Conservation (phyloP, 37 sponge, comb jelly and placozoan species). For the Chondrosia reniformis region DNA sequence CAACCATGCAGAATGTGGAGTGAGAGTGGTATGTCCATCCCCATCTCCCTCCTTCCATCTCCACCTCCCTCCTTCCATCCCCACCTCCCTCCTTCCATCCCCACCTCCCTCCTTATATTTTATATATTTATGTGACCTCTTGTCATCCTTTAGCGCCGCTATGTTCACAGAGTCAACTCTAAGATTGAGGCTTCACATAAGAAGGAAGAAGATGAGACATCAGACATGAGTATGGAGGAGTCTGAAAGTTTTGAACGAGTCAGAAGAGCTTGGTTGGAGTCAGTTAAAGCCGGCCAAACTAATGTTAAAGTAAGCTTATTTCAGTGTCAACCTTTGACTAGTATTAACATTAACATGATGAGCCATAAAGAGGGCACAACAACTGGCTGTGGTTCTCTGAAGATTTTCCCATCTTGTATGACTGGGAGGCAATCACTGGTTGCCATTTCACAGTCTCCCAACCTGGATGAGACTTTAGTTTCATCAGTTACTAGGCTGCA, state of each 20-base stretch:
- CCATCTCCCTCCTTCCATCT: not conserved
- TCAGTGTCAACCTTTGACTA: too few species aligned
- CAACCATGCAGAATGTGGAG: conserved; percentile 41
- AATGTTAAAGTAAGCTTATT: not conserved
- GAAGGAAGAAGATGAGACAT: not conserved
- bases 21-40: conserved; percentile 51
- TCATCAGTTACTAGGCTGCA: too few species aligned
- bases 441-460: too few species aligned
- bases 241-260: too few species aligned
- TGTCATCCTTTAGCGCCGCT: not conserved
- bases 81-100: not conserved
- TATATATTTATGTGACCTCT: not conserved
- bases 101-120: not conserved
- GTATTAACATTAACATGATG: too few species aligned
- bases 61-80: not conserved
- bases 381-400: too few species aligned
- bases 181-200: not conserved
- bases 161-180: not conserved
- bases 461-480: too few species aligned
- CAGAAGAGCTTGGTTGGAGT: too few species aligned
- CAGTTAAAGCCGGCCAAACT: not conserved
- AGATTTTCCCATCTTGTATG: too few species aligned
- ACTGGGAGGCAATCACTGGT: too few species aligned
- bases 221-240: not conserved
- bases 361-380: too few species aligned